phyloP scores from a whole-genome alignment of 2,113 vertebrate genomes.

The Plecturocebus donacophilus region DNA sequence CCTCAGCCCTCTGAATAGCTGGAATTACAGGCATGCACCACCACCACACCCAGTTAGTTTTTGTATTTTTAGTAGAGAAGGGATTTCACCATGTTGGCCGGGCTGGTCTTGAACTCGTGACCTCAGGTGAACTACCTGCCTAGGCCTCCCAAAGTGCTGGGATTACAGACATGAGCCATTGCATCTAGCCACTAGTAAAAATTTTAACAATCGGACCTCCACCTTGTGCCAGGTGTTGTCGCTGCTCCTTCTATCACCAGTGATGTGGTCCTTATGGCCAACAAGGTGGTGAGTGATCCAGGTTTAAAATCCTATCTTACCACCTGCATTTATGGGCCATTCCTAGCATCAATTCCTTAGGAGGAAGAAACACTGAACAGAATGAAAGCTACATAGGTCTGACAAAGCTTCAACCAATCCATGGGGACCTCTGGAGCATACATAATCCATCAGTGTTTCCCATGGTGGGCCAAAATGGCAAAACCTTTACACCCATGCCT shows the following conservation, averaged over 20 bases:
- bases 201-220: neutral
- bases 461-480: neutral
- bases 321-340: neutral
- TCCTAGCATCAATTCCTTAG: neutral
- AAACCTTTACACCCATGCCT: neutral
- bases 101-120: no score
- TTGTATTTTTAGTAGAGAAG: no score
- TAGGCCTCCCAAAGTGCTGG: no score
- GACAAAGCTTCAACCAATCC: neutral
- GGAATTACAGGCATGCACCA: no score
- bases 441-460: neutral
- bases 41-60: no score
- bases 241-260: neutral
- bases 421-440: neutral
- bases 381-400: neutral
- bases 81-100: no score
- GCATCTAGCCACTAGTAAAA: no score
- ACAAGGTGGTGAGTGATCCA: neutral
- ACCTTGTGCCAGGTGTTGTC: neutral
- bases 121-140: no score
- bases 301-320: neutral
- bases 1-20: no score
- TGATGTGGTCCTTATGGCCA: neutral
- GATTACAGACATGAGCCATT: no score
- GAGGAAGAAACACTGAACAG: neutral